Evolutionary conservation across 2,113 vertebrate genomes (phyloP).

Genomic region (Heptranchias perlo): DNA sequence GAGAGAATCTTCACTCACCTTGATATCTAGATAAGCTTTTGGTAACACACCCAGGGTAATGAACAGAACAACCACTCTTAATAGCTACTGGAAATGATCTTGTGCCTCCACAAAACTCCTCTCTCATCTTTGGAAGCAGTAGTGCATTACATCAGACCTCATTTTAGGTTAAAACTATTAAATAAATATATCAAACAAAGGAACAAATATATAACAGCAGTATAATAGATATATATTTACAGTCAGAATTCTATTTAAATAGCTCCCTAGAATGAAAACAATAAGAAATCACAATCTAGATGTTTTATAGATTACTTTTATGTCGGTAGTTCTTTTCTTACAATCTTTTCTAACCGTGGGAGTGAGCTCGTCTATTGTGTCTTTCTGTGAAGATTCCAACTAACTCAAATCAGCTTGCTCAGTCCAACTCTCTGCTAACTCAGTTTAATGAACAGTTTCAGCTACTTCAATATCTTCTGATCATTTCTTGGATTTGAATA

Average conservation of each 20-base stretch:
- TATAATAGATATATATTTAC: not conserved
- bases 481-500: too few relatives aligned
- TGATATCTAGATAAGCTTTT: too few relatives aligned
- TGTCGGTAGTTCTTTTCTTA: not conserved
- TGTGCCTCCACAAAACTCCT: not conserved
- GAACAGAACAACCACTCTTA: not conserved
- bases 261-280: not conserved
- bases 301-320: not conserved
- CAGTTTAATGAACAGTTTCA: too few relatives aligned
- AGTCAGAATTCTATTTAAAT: not conserved
- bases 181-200: not conserved
- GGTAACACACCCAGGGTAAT: too few relatives aligned
- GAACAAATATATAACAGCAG: not conserved
- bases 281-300: not conserved
- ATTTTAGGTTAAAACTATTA: not conserved
- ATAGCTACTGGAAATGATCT: not conserved
- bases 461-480: too few relatives aligned
- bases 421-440: too few relatives aligned
- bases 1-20: too few relatives aligned
- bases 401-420: too few relatives aligned
- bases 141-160: not conserved
- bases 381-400: too few relatives aligned
- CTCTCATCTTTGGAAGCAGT: not conserved
- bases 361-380: too few relatives aligned
- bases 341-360: too few relatives aligned